Percentiles rank a stretch among this genome's conserved stretches.
Conservation (phyloP, 1,140 invertebrate species). For the Cephus cinctus region DNA sequence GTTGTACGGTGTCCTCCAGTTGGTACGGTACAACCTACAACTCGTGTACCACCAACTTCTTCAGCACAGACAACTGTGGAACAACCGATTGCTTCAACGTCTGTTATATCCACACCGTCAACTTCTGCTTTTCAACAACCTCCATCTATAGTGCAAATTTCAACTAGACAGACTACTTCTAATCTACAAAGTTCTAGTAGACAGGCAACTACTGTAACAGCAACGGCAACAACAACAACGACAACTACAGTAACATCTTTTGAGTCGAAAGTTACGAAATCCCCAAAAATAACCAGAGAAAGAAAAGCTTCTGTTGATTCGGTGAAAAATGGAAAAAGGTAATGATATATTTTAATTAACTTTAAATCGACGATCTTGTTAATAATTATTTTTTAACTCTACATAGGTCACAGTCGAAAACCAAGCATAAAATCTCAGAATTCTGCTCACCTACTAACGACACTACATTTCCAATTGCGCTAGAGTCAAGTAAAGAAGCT, state of each 20-base stretch:
- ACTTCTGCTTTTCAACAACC: constrained; percentile 28
- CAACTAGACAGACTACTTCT: background rate
- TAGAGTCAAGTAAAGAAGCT: constrained; percentile 50
- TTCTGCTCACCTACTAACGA: constrained; percentile 53
- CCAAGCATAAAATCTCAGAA: constrained; percentile 38
- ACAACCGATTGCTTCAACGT: constrained; percentile 8
- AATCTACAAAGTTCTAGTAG: background rate
- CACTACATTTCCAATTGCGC: constrained; percentile 56
- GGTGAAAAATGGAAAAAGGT: constrained; percentile 34
- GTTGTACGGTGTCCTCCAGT: constrained; percentile 58
- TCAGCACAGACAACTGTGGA: background rate
- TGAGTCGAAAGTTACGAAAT: constrained; percentile 40
- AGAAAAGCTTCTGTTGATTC: constrained; percentile 37
- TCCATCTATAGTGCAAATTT: too few relatives aligned
- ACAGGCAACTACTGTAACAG: constrained; percentile 5
- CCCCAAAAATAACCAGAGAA: constrained; percentile 36
- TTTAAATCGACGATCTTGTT: background rate
- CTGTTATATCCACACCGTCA: constrained; percentile 15
- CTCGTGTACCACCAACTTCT: constrained; percentile 41
- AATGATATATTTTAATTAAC: constrained; percentile 1
- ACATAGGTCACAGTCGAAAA: constrained; percentile 32
- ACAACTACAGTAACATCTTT: too few relatives aligned
- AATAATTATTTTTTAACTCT: constrained; percentile 16
- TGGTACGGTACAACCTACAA: constrained; percentile 60
- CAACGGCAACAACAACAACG: background rate